A percentile compares a stretch with the other conserved stretches of the same genome.
Conservation (phyloP, 2,888 invertebrate species). For the Acronicta alni region DNA sequence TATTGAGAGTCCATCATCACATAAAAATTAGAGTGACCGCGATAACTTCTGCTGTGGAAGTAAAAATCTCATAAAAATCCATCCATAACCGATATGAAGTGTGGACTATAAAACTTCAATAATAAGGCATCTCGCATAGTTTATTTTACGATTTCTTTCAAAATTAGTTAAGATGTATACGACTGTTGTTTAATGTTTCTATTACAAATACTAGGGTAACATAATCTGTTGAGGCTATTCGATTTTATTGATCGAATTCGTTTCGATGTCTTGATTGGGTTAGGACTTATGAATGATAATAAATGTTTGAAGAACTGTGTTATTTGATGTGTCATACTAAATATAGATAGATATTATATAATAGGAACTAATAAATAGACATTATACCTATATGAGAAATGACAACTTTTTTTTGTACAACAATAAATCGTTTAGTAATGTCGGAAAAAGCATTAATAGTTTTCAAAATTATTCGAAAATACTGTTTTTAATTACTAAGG, state of each 20-base stretch:
- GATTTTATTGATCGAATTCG: constrained; percentile 49
- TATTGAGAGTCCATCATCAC: constrained; percentile 32
- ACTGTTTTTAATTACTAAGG: too few species aligned
- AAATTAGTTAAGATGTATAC: constrained; percentile 49
- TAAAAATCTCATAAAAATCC: constrained; percentile 50
- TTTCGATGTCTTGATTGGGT: constrained; percentile 44
- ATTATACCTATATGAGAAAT: too few species aligned
- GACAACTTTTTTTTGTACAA: too few species aligned
- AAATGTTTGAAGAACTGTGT: not conserved
- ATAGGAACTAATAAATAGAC: too few species aligned
- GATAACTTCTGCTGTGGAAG: constrained; percentile 40
- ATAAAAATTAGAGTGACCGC: constrained; percentile 55
- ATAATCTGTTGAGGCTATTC: constrained; percentile 28
- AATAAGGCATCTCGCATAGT: constrained; percentile 40
- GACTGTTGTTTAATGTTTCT: constrained; percentile 37
- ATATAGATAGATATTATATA: too few species aligned
- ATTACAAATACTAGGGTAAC: constrained; percentile 40
- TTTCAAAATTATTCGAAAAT: too few species aligned
- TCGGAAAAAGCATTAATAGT: too few species aligned
- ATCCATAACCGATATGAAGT: constrained; percentile 49
- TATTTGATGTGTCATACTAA: constrained; percentile 10
- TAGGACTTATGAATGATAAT: constrained; percentile 19
- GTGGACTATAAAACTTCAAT: constrained; percentile 43
- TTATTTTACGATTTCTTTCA: constrained; percentile 51
- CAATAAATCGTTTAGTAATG: too few species aligned